Evolutionary conservation across 2,888 invertebrate species (phyloP), one percentile per base, ranked within the genome.

Genomic region (Synergus japonicus): DNA sequence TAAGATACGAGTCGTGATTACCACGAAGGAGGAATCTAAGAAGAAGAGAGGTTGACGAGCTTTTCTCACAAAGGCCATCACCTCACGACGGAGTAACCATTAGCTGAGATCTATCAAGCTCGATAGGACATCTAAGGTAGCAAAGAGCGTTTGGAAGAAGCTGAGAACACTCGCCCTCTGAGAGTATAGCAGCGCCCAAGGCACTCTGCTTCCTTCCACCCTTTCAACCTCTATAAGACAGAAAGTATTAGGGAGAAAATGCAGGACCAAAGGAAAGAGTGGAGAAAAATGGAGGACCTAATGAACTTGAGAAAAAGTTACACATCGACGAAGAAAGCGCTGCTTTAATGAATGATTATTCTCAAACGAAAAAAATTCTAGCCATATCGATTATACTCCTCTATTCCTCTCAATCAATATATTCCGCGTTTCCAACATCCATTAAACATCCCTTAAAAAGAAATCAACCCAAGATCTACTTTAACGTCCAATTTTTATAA

Each of bases 231-330:
- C 79, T 79, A 81, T 54, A 65, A 69, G 73, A 58, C 46, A 65
- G 43, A 80, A 73, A 64, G 22, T 77, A 76, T 63, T 60, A 43
- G 22, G n/a, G 15, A 65, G 46, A 77, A 77, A 64, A 63, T 63
- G 13, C 58, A 67, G 65, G 46, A 77, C 60, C n/a, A 76, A 58
- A 58, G 54, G 64, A 63, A 73, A 77, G 78, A 46, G 67, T 65
- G 78, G 82, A 80, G 63, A 83, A 83, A 88, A 87, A 85, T 85
- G 83, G 83, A 86, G 85, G 83, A 85, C 86, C 88, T 86, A 86
- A 88, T 88, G 86, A 89, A 88, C 86, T 85, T 84, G 84, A 82
- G 83, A 87, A 88, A 89, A 89, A 88, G 85, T 86, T 88, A 83
- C 83, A 88, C 85, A 85, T 83, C 78, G 79, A 77, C 80, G 83